Evolutionary conservation across 2,888 invertebrate genomes (phyloP).

Genomic region (Caenorhabditis drosophilae): DNA sequence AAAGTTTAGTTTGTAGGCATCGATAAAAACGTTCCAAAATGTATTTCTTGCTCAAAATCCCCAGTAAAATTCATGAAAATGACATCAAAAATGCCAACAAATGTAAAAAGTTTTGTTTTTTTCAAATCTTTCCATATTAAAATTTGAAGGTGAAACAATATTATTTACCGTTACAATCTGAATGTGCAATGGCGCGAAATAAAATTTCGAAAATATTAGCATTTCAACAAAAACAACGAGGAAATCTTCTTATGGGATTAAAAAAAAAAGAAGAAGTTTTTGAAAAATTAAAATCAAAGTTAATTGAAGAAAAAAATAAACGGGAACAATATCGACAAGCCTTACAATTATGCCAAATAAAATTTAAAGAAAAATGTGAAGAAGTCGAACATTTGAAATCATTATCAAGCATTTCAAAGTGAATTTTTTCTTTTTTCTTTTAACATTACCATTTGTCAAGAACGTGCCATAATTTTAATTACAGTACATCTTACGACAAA

Average conservation of each 20-base stretch:
- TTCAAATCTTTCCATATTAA: no score
- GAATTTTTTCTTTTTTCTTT: no score
- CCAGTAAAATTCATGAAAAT: neutral
- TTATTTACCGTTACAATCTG: neutral
- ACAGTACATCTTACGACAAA: no score
- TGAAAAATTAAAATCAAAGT: neutral
- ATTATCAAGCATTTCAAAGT: no score
- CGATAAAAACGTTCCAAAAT: neutral
- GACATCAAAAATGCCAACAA: neutral
- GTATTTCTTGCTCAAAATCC: neutral
- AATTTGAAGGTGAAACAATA: neutral
- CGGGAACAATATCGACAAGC: neutral
- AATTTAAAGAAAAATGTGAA: neutral
- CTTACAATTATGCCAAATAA: neutral
- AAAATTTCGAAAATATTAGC: neutral
- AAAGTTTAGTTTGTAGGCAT: no score
- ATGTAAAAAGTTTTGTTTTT: neutral
- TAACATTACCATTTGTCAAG: no score
- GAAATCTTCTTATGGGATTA: neutral
- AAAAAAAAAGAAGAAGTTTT: neutral
- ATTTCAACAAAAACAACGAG: neutral
- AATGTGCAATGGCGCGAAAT: neutral
- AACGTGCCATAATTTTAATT: no score
- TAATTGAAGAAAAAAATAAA: neutral
- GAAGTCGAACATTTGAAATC: no score